phyloP scores from a whole-genome alignment of 2,888 invertebrate genomes.

The Caenorhabditis macrosperma region DNA sequence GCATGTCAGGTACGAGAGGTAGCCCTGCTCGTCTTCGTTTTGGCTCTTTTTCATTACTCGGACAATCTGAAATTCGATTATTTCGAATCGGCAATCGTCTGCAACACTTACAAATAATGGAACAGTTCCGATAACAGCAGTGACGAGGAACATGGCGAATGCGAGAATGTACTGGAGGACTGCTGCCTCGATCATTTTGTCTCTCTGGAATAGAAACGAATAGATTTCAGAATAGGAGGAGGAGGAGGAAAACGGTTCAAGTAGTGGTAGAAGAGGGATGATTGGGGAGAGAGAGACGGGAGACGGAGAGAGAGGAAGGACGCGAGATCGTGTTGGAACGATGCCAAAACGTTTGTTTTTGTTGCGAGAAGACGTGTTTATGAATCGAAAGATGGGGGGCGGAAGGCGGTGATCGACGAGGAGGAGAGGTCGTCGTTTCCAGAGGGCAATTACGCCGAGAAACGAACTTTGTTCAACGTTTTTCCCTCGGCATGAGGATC shows the following conservation, averaged over 20 bases:
- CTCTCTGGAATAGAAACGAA: background rate
- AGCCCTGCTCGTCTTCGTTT: slow-evolving; percentile 52
- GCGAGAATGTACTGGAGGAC: slow-evolving; percentile 52
- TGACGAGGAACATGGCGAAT: slow-evolving; percentile 48
- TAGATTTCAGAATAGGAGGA: background rate
- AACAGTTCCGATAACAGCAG: slow-evolving; percentile 43
- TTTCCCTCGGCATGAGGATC: too few relatives aligned
- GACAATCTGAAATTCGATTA: slow-evolving; percentile 42
- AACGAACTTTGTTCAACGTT: slow-evolving; percentile 2
- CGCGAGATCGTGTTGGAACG: slow-evolving; percentile 5
- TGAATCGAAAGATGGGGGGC: background rate
- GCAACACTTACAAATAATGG: slow-evolving; percentile 42
- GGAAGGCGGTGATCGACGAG: background rate
- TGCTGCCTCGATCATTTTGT: slow-evolving; percentile 22
- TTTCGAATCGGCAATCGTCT: background rate
- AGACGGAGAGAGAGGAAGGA: background rate
- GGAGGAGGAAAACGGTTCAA: background rate
- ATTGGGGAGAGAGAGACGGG: background rate
- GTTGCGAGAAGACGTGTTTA: slow-evolving; percentile 22
- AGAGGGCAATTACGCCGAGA: background rate
- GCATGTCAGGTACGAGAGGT: slow-evolving; percentile 59
- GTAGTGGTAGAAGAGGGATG: background rate
- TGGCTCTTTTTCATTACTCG: slow-evolving; percentile 56
- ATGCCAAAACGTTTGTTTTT: slow-evolving; percentile 21
- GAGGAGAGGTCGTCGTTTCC: slow-evolving; percentile 11